Evolutionary conservation across 2,888 invertebrate genomes (phyloP), one percentile per base, ranked within the genome.

Genomic region (Strigamia crassipes): DNA sequence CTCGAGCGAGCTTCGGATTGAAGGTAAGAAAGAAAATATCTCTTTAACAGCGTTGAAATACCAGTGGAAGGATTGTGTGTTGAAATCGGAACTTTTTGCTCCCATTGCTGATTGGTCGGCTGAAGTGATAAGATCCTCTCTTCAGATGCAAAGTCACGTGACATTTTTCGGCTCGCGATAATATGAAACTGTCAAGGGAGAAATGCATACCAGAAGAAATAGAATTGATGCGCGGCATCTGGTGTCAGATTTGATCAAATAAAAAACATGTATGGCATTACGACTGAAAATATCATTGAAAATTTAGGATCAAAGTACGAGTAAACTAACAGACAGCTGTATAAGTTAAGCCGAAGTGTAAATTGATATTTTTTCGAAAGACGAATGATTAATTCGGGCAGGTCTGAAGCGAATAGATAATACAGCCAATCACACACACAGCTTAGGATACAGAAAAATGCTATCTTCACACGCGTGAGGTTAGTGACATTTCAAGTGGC

Each of bases 1-100:
- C 21, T 56, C 56, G 4, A 73, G 27, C 13, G 73, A 27, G 27
- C 31, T 73, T 73, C 31, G 4, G 31, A 27, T 73, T 13, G 31
- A 73, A 73, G 73, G 73, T 73, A 73, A 73, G 73, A 66, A 66
- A 66, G 15, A 46, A 13, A 46, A n/a, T 56, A 9, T 56, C 56
- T 18, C 1, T 56, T 56, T 46, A 12, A 61, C 6, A 61, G 18
- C 21, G 12, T 12, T n/a, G 15, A 73, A 73, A 27, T 31, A 31
- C 73, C 73, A 73, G 31, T 27, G 73, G 73, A 73, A 73, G 27
- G 27, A 73, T 73, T 27, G n/a, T 27, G 8, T 31, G 31, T 27
- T 73, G 56, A 56, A 18, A 56, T n/a, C 56, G 15, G 46, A 46
- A 46, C 46, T 46, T 46, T 5, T 46, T 46, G 15, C 13, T 46